These are phyloP conservation scores for Apeira syringaria DNA, from an alignment of 2,888 invertebrate genomes.

Conservation along the genomic window DNA sequence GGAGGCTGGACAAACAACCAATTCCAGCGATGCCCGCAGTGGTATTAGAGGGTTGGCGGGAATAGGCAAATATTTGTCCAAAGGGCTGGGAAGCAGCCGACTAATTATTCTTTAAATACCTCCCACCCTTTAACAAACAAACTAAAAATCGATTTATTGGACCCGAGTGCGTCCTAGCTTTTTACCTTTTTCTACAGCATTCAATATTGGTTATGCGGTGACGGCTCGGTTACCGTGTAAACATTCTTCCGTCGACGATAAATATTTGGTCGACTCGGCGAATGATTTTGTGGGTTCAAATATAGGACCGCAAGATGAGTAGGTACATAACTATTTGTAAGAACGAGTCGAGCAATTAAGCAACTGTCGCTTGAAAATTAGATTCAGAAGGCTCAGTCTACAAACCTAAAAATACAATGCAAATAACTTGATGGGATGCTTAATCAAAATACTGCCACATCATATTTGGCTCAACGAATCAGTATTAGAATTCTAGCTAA, in stretches of 20 bases:
- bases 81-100: slow-evolving; percentile 75
- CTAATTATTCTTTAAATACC: slow-evolving; percentile 83
- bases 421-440: too few species aligned
- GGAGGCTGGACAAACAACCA: slow-evolving; percentile 73
- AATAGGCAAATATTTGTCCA: slow-evolving; percentile 78
- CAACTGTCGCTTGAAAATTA: too few species aligned
- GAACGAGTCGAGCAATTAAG: too few species aligned
- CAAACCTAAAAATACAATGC: too few species aligned
- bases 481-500: too few species aligned
- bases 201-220: slow-evolving; percentile 41
- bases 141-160: slow-evolving; percentile 75
- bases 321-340: not conserved
- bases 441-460: too few species aligned
- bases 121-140: slow-evolving; percentile 75
- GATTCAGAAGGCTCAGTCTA: too few species aligned
- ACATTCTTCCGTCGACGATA: slow-evolving; percentile 51
- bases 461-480: too few species aligned
- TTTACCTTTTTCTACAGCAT: slow-evolving; percentile 50
- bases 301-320: slow-evolving; percentile 11
- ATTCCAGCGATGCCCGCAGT: slow-evolving; percentile 68
- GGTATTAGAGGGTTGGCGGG: slow-evolving; percentile 78
- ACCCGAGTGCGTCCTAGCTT: slow-evolving; percentile 51
- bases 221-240: slow-evolving; percentile 58
- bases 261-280: slow-evolving; percentile 46
- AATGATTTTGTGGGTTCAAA: slow-evolving; percentile 21